Evolutionary conservation across 2,113 vertebrate species (phyloP), one percentile per base, ranked within the genome.

Genomic region (Rhipidura dahli): DNA sequence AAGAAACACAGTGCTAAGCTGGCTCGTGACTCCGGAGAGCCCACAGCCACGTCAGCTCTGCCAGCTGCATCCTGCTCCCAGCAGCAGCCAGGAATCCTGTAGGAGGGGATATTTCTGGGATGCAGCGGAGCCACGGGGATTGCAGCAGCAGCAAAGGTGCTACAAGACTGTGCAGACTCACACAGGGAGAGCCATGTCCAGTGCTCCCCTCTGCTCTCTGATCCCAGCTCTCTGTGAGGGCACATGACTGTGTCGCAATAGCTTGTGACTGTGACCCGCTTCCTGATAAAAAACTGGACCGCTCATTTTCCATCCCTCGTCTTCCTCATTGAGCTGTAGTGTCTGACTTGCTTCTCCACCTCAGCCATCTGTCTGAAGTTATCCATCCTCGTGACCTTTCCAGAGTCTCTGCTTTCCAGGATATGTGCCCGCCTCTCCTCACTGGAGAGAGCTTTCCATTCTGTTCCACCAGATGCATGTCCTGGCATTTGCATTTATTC

Each of bases 391-490:
- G 0, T 72, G 66, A 76, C 63, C 59, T 79, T 91, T 69, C 42
- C 87, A 35, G 60, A 56, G 65, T 21, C 45, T 78, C 37, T 89
- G 61, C 73, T 92, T 89, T 89, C 65, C 78, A 95, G 35, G 66
- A 88, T 61, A 40, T 44, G 28, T 94, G 35, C 40, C 65, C 0
- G 1, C 17, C 45, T 59, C 26, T 37, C 17, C 12, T 9, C 10
- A 3, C 31, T 28, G 40, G 56, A 60, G 33, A 60, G 6, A n/a
- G 26, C 31, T 87, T 85, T 71, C n/a, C 10, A 3, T 76, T 80
- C 70, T 21, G 9, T 49, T 33, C 47, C 2, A 0, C 24, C 39
- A n/a, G 37, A 61, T 15, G 40, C 30, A 17, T 8, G 11, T 23
- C 18, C 31, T 72, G 50, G 27, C 31, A 53, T 91, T 40, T 65